Base-by-base conservation (phyloP, 2,113 vertebrate species). In the Emydura subglobosa region DNA sequence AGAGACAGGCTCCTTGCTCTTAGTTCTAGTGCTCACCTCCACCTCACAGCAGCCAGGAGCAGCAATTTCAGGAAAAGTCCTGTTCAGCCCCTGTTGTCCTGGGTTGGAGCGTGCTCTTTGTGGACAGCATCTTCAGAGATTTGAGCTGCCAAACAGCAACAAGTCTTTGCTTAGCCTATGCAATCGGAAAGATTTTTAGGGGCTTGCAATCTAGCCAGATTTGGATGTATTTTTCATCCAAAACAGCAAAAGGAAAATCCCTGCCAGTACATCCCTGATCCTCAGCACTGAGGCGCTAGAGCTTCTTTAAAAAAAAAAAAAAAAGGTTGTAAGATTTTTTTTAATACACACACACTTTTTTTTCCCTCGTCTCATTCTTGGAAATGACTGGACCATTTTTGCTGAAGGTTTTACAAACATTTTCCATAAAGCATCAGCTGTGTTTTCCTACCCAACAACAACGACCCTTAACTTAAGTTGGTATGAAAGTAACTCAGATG, bases 91-190 rank as follows among this genome's bases (percentile, higher is more conserved):
- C 11, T 79, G 50, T 44, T 72, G 80, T 29, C 19, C 14, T 80
- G 22, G 42, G 85, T 17, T 6, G 82, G n/a, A 47, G 79, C 19
- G 81, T 89, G n/a, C 44, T 49, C 53, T 55, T 12, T 5, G 47
- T 27, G 31, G 93, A 22, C 5, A 54, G 50, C 94, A 47, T 10
- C 13, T 68, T 81, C 0, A 0, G 78, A 27, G 29, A 68, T 17
- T 19, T 51, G 91, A 79, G 14, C 42, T 9, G 0, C 78, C 22
- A 79, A 54, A 47, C 82, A 72, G 54, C 80, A n/a, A 17, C 47
- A 79, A 61, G 44, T 2, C 22, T 68, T 34, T n/a, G 65, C 31
- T n/a, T 34, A 68, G 34, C 2, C 1, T 76, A 85, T 87, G 84
- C 90, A 88, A 85, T 85, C 74, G 22, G 82, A 47, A 29, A 2